Conservation (phyloP, 64 coral and sea anemone genomes). For the Actinia tenebrosa region DNA sequence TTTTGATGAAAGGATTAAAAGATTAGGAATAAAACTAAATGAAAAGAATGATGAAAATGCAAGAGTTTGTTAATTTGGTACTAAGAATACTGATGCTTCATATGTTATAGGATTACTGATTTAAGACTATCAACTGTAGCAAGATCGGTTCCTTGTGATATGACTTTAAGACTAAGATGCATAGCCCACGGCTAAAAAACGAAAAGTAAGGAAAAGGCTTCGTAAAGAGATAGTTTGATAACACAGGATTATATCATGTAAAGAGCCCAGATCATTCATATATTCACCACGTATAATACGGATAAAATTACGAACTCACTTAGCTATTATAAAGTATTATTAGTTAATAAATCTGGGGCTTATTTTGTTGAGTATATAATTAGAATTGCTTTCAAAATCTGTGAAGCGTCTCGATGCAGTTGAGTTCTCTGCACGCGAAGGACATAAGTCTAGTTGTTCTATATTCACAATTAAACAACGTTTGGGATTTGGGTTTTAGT, state of each 20-base stretch:
- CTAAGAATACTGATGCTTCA: too few relatives aligned
- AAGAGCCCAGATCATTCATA: background rate
- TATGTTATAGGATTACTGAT: too few relatives aligned
- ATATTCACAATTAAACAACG: background rate
- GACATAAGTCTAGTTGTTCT: background rate
- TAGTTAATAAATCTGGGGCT: background rate
- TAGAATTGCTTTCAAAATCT: background rate
- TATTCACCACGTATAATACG: background rate
- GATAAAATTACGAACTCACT: background rate
- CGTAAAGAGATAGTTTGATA: background rate
- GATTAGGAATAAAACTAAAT: background rate
- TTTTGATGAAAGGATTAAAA: background rate
- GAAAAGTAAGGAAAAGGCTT: background rate
- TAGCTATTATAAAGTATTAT: slow-evolving; percentile 1
- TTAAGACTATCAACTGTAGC: background rate
- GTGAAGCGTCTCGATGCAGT: background rate
- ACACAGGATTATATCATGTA: background rate
- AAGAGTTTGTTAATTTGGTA: background rate
- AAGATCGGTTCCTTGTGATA: background rate
- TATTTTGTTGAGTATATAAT: background rate
- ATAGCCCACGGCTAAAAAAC: background rate
- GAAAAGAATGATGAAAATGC: background rate
- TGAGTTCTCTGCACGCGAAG: background rate
- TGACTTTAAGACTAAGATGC: background rate
- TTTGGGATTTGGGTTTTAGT: background rate